Evolutionary conservation across 2,888 invertebrate species (phyloP), one percentile per base, ranked within the genome.

Genomic region (Phorcus lineatus): DNA sequence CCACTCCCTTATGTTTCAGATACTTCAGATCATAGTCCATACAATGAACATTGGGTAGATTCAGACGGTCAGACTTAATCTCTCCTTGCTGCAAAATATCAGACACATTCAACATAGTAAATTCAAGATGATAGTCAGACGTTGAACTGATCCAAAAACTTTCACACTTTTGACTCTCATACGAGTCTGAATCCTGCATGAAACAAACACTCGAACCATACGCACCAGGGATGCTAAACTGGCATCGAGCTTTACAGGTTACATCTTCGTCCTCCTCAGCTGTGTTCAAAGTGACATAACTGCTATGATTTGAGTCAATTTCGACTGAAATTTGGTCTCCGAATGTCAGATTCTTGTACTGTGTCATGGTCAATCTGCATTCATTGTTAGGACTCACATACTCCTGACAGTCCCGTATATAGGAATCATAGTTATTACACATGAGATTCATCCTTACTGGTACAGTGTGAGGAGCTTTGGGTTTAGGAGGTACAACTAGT

Each of bases 401-500:
- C 22, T 77, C 77, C 22, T 82, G 76, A 82, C 91, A 91, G 81
- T 89, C 89, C 13, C 82, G 78, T 28, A 90, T 83, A 78, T 81
- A 91, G 0, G 90, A 90, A 76, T 89, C 88, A 47, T 85, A 81
- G 7, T 83, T 83, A 74, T 86, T 87, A 74, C 91, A 91, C 54
- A 86, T 82, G 19, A 91, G 81, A 2, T 82, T 82, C n/a, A 89
- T 88, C 19, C 77, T 77, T 13, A 89, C 82, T 1, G 55, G 19
- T 0, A 81, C 47, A 0, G 28, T 13, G 31, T 17, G 19, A 0
- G 22, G 22, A 11, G 70, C 57, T 6, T 76, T 2, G 1, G 78
- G 40, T 1, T 87, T 87, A n/a, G 66, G 80, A 4, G 93, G 93
- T 7, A 93, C 90, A 24, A 91, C 86, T 77, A 97, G 94, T 88